Evolutionary conservation across 2,888 invertebrate species (phyloP).

Genomic region (Hydrotaea cyrtoneurina): DNA sequence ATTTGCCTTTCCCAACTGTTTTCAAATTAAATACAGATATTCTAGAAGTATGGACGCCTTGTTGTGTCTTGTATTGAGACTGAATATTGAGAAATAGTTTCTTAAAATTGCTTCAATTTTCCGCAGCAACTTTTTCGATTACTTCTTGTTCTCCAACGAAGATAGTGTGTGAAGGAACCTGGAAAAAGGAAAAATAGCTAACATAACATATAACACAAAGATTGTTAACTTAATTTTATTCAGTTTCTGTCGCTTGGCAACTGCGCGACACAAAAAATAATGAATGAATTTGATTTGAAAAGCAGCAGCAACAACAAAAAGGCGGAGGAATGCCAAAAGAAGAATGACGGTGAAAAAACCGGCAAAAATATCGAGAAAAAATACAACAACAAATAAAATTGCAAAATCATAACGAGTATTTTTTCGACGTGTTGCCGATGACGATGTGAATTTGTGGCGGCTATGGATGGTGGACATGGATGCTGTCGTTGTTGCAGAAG

Average conservation of each 20-base stretch:
- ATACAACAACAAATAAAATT: conserved; percentile 24
- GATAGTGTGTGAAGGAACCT: background rate
- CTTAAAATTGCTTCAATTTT: background rate
- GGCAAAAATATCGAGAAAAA: conserved; percentile 41
- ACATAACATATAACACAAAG: background rate
- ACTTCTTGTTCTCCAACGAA: background rate
- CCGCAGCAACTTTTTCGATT: background rate
- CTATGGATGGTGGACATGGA: conserved; percentile 36
- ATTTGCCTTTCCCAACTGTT: background rate
- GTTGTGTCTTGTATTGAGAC: too few species aligned
- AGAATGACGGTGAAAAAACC: conserved; percentile 30
- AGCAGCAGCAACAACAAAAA: conserved; percentile 52
- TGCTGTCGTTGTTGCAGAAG: conserved; percentile 44
- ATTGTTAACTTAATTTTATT: conserved; percentile 35
- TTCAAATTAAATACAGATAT: background rate
- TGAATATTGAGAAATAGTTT: too few species aligned
- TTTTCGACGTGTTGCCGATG: conserved; percentile 38
- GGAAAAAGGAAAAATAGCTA: background rate
- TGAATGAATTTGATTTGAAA: conserved; percentile 65
- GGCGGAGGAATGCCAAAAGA: conserved; percentile 7
- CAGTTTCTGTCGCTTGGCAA: conserved; percentile 60
- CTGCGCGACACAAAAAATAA: conserved; percentile 56
- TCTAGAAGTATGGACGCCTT: too few species aligned
- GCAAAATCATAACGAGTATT: conserved; percentile 59
- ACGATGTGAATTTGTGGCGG: conserved; percentile 22